Evolutionary conservation across 2,797 vertebrate genomes (phyloP), one percentile per base, ranked within the genome.

Genomic region (Peromyscus aztecus): DNA sequence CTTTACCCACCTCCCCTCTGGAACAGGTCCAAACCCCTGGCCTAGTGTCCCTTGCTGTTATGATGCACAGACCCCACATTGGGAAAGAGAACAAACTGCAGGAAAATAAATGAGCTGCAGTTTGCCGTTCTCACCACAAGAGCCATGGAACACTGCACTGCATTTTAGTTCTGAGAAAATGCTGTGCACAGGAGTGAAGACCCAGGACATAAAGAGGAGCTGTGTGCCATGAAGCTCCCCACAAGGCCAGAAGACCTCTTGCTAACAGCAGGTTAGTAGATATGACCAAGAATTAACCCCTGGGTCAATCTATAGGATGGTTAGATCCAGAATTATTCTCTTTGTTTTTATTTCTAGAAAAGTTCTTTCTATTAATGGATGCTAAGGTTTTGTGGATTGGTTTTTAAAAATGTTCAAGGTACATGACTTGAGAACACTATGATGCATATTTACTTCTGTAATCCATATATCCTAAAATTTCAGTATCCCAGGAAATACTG

Each of bases 371-470:
- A 57, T 57, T 57, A 57, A 21, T 73, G 37, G 52, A 21, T 40
- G 52, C 24, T 57, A 11, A 57, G 8, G 49, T 73, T 40, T 3
- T 77, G 31, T 11, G 1, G 19, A 55, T 40, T 93, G 23, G 71
- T 31, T 85, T 96, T 90, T 86, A 31, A 76, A 90, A 94, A 65
- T 16, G 2, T 73, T 73, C 61, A 83, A 91, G 83, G 29, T 80
- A 43, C 34, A 89, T 29, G 31, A 67, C 37, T 14, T 23, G 12
- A 93, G 10, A 34, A 69, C 46, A 67, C 9, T 71, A 34, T 61
- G 29, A 85, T 13, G 69, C 13, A 59, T 43, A 61, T 67, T 49
- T 71, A 94, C 78, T 7, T 2, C 19, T 89, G 24, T 59, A 40
- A 91, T 63, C 21, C 21, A 40, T 11, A 23, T 46, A 49, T 24